Evolutionary conservation across 2,113 vertebrate genomes (phyloP).

Genomic region (Lipophrys pholis): DNA sequence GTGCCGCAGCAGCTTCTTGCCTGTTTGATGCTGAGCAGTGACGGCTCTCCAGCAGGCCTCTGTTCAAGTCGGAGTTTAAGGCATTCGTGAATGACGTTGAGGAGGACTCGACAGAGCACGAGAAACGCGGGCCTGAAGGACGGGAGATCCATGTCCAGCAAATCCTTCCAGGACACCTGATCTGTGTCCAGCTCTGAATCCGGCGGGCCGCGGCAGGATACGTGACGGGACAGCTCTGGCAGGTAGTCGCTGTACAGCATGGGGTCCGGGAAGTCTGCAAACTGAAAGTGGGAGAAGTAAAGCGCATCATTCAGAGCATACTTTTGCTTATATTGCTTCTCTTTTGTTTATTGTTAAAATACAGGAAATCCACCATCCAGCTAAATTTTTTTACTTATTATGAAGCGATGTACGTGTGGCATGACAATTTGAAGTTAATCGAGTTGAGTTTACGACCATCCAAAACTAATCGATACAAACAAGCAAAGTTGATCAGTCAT

Average conservation of each 20-base stretch:
- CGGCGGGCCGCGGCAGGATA: conserved; percentile 78
- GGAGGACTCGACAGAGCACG: conserved; percentile 95
- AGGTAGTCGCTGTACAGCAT: conserved; percentile 96
- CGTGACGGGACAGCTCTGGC: conserved; percentile 85
- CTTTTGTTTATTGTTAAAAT: too few relatives aligned
- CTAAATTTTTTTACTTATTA: too few relatives aligned
- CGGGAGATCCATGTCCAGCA: conserved; percentile 94
- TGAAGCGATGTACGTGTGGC: too few relatives aligned
- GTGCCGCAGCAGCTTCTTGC: conserved; percentile 68
- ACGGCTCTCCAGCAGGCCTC: conserved; percentile 96
- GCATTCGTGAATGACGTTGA: conserved; percentile 98
- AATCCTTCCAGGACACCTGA: conserved; percentile 91
- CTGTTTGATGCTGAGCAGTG: conserved; percentile 98
- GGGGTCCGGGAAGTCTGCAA: conserved; percentile 92
- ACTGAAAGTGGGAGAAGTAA: conserved; percentile 78
- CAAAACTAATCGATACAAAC: too few relatives aligned
- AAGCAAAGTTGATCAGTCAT: background rate
- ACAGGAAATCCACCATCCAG: too few relatives aligned
- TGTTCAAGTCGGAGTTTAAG: conserved; percentile 97
- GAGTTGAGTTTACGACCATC: too few relatives aligned
- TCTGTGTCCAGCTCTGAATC: conserved; percentile 85
- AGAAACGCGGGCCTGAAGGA: conserved; percentile 96
- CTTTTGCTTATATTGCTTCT: too few relatives aligned
- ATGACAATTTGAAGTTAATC: too few relatives aligned
- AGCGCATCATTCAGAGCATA: background rate